Conservation (phyloP, 2,113 vertebrate species). For the Dendrocopos noguchii region DNA sequence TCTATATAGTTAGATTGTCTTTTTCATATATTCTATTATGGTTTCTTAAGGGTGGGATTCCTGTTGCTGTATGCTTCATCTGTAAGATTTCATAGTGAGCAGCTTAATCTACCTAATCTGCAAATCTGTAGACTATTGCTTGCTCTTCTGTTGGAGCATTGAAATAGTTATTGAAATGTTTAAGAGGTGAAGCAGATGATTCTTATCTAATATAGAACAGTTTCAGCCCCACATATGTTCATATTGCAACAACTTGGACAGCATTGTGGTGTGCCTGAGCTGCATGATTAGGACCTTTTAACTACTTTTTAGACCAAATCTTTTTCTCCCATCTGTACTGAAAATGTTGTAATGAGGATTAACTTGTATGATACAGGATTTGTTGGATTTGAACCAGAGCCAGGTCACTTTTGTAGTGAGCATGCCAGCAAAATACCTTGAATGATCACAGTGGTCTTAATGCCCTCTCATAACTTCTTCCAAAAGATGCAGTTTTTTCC, state of each 20-base stretch:
- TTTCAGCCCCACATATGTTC: neutral
- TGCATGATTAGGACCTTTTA: neutral
- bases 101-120: neutral
- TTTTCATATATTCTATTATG: no score
- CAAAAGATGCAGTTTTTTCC: neutral
- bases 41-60: no score
- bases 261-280: neutral
- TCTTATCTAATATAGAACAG: neutral
- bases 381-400: neutral
- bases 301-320: neutral
- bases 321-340: neutral
- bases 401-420: neutral
- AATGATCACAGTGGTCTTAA: neutral
- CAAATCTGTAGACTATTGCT: neutral
- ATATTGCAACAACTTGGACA: neutral
- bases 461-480: neutral
- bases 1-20: no score
- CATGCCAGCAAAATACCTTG: neutral
- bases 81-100: no score
- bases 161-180: neutral
- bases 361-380: neutral
- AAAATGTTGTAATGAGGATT: neutral
- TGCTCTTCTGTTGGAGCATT: neutral
- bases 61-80: no score
- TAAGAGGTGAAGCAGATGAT: neutral